A percentile compares a stretch with the other conserved stretches of the same genome.
Evolutionary conservation across 2,797 vertebrate species (phyloP).

Genomic region (Chloroceryle inda): DNA sequence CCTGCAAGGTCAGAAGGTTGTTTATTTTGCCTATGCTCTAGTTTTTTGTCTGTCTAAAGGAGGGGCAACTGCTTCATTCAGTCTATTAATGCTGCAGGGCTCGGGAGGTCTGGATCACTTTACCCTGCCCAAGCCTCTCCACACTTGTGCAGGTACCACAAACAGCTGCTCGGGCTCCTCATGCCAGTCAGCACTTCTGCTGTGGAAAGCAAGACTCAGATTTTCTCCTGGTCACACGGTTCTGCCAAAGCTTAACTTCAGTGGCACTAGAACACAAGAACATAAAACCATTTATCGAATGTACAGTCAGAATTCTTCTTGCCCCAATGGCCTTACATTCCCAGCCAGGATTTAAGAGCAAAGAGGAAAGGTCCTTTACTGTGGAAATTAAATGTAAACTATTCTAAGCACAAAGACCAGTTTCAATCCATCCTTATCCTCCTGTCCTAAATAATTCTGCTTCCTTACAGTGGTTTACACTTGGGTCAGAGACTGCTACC

Average conservation of each 20-base stretch:
- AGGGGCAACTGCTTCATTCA: background rate
- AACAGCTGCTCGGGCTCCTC: background rate
- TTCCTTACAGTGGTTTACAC: background rate
- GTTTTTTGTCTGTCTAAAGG: background rate
- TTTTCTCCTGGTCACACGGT: background rate
- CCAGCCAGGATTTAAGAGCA: background rate
- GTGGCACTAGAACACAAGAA: background rate
- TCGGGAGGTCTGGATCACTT: background rate
- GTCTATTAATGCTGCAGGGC: background rate
- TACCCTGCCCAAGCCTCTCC: background rate
- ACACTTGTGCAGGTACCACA: accelerated
- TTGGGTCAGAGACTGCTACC: background rate
- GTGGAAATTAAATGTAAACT: background rate
- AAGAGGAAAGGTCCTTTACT: background rate
- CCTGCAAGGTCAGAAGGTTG: background rate
- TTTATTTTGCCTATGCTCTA: background rate
- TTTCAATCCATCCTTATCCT: background rate
- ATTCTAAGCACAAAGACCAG: background rate
- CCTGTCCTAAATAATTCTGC: background rate
- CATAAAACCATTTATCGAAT: background rate
- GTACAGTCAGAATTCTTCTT: background rate
- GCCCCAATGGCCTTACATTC: background rate
- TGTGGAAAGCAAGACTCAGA: background rate
- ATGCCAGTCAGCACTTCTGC: background rate
- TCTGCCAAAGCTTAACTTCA: background rate